Percentiles rank a stretch among this genome's conserved stretches.
Conservation (phyloP, 2,888 invertebrate species). For the Heliothis peltigera region DNA sequence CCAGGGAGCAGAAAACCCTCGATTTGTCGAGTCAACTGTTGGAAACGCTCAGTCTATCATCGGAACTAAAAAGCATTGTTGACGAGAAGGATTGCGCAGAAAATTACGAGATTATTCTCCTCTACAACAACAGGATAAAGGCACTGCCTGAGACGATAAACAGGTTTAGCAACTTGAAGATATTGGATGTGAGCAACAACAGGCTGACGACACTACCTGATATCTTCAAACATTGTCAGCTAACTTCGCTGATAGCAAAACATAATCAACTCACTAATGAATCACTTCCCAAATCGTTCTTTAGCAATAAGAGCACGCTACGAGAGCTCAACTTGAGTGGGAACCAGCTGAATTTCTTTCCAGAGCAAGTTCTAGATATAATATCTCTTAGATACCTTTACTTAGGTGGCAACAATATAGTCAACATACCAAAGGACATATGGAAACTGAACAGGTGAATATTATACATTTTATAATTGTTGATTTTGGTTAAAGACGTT, state of each 20-base stretch:
- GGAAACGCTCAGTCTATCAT: constrained; percentile 89
- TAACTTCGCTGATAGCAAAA: constrained; percentile 95
- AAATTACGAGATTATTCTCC: constrained; percentile 93
- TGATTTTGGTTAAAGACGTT: neutral
- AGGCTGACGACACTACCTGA: constrained; percentile 94
- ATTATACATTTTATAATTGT: constrained; percentile 3
- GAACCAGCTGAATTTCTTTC: constrained; percentile 95
- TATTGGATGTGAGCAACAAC: constrained; percentile 97
- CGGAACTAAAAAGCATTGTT: constrained; percentile 90
- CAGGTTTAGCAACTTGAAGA: constrained; percentile 93
- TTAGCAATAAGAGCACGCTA: constrained; percentile 90
- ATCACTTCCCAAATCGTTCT: constrained; percentile 96
- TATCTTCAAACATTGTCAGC: constrained; percentile 92
- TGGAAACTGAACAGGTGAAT: constrained; percentile 86
- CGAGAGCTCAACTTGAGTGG: constrained; percentile 98
- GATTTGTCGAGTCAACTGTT: constrained; percentile 90
- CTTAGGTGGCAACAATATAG: constrained; percentile 96
- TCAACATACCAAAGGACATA: constrained; percentile 94
- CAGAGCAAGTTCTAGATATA: constrained; percentile 95
- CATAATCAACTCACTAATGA: constrained; percentile 96
- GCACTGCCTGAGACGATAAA: constrained; percentile 91
- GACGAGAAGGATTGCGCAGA: constrained; percentile 90
- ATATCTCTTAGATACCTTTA: constrained; percentile 95
- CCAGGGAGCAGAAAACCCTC: constrained; percentile 92
- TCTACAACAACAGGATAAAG: constrained; percentile 96